These are phyloP conservation scores for Megaceryle alcyon DNA, from an alignment of 2,797 vertebrate species.

Conservation along the genomic window DNA sequence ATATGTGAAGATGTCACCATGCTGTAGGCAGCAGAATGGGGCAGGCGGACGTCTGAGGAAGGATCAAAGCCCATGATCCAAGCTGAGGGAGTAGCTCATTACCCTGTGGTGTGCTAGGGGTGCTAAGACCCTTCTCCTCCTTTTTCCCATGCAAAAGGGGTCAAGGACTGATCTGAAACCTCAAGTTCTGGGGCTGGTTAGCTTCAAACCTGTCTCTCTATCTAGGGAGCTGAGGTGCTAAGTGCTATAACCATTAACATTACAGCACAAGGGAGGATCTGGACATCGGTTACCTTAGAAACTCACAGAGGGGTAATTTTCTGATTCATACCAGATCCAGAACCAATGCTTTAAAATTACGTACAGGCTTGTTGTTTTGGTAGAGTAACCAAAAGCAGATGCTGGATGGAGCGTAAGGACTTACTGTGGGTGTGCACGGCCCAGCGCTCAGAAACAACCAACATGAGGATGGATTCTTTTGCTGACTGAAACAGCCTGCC, in stretches of 20 bases:
- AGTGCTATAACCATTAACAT: neutral
- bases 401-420: slow-evolving; percentile 16
- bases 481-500: neutral
- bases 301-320: slow-evolving; percentile 1
- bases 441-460: neutral
- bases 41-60: neutral
- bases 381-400: slow-evolving; percentile 65
- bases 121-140: neutral
- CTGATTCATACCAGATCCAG: slow-evolving; percentile 35
- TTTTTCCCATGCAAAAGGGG: neutral
- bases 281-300: neutral
- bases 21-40: neutral
- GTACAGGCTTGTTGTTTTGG: slow-evolving; percentile 30
- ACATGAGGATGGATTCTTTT: neutral
- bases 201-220: neutral
- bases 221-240: neutral
- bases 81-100: neutral
- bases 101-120: neutral
- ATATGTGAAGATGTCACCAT: neutral
- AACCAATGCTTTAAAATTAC: neutral
- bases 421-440: neutral
- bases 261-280: neutral
- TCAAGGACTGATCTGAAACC: neutral
- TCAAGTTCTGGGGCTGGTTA: neutral
- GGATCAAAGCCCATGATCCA: neutral